Evolutionary conservation across 2,888 invertebrate species (phyloP).

Genomic region (Bugulina stolonifera): DNA sequence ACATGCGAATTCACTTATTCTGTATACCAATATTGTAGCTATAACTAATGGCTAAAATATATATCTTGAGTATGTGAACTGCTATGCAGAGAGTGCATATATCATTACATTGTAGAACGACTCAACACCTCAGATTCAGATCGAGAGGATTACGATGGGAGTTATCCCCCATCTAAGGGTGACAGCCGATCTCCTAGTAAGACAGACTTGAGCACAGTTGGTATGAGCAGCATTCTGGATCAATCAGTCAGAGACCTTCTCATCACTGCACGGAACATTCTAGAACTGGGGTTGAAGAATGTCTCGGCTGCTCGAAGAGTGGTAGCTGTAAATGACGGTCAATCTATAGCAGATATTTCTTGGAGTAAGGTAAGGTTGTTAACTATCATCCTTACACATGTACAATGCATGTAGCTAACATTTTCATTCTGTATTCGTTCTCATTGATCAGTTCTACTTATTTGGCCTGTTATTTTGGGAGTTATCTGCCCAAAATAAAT

Average conservation of each 20-base stretch:
- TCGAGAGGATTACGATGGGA: neutral
- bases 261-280: slow-evolving; percentile 42
- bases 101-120: no score
- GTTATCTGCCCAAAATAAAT: no score
- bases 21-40: no score
- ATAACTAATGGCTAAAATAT: no score
- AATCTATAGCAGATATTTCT: slow-evolving; percentile 46
- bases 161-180: slow-evolving; percentile 16
- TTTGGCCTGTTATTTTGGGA: no score
- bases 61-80: no score
- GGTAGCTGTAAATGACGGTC: slow-evolving; percentile 43
- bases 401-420: no score
- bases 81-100: no score
- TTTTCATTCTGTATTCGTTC: no score
- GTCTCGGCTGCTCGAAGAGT: slow-evolving; percentile 44
- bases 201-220: neutral
- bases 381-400: no score
- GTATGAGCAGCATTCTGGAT: slow-evolving; percentile 33
- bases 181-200: slow-evolving; percentile 1
- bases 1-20: no score
- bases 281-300: slow-evolving; percentile 44
- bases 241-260: slow-evolving; percentile 38
- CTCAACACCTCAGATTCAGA: neutral
- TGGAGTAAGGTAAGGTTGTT: slow-evolving; percentile 45
- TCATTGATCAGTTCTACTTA: no score